phyloP scores from a whole-genome alignment of 2,113 vertebrate genomes.

The Antigone vipio region DNA sequence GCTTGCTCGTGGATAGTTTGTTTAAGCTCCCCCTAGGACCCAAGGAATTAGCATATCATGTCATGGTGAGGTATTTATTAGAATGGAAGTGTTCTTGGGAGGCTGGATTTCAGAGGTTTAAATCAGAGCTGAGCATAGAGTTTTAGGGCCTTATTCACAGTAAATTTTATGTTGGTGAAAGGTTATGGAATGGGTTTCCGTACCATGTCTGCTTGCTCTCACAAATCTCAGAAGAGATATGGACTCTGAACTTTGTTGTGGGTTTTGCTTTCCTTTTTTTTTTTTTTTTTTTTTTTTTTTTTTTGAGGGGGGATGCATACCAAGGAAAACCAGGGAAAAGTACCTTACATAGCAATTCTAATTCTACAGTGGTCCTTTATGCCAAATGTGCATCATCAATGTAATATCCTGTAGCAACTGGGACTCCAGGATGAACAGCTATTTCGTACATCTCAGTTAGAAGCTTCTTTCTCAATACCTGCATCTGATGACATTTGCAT shows the following conservation, averaged over 20 bases:
- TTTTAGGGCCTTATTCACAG: constrained; percentile 57
- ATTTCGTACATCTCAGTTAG: not conserved
- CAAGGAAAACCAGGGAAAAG: not conserved
- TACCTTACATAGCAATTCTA: not conserved
- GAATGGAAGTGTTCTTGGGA: constrained; percentile 49
- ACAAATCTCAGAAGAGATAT: constrained; percentile 40
- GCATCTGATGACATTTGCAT: not conserved
- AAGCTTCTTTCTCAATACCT: not conserved
- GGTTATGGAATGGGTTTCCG: constrained; percentile 57
- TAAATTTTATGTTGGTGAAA: constrained; percentile 66
- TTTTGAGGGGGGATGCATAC: fast-evolving
- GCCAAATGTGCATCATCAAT: fast-evolving
- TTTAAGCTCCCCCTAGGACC: not conserved
- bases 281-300: no score
- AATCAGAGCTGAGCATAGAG: constrained; percentile 51
- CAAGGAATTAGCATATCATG: constrained; percentile 33
- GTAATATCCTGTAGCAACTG: not conserved
- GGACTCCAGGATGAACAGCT: not conserved
- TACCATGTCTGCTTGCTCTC: not conserved
- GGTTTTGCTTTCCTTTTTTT: not conserved
- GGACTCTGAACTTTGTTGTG: not conserved
- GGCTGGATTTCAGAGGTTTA: constrained; percentile 48
- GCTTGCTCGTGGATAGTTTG: not conserved
- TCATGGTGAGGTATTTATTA: constrained; percentile 61
- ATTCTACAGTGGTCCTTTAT: not conserved